phyloP scores from a whole-genome alignment of 2,888 invertebrate species.

The Melipona bicolor region DNA sequence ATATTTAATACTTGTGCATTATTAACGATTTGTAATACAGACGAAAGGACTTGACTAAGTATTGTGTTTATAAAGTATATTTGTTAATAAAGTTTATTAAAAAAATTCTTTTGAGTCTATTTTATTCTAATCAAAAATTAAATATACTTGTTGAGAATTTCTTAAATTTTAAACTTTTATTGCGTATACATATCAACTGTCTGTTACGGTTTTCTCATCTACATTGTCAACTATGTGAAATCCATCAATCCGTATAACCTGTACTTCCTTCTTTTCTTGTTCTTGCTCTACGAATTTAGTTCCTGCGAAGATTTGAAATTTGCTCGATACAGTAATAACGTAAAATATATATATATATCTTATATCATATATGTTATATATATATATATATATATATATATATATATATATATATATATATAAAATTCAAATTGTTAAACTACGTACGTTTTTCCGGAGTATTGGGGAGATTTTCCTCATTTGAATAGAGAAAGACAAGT shows the following conservation, averaged over 20 bases:
- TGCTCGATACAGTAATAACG: not conserved
- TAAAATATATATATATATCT: no score
- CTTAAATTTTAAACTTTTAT: no score
- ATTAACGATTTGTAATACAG: conserved; percentile 12
- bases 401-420: no score
- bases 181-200: no score
- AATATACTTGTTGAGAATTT: no score
- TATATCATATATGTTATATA: no score
- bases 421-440: not conserved
- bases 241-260: accelerated
- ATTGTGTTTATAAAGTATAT: conserved; percentile 18
- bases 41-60: conserved; percentile 4
- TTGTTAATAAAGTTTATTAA: conserved; percentile 30
- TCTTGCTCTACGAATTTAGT: accelerated
- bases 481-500: not conserved
- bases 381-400: not conserved
- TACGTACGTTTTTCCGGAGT: conserved; percentile 23
- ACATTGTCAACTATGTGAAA: accelerated
- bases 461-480: accelerated
- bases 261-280: accelerated
- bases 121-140: conserved; percentile 26
- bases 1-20: not conserved
- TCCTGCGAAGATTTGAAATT: not conserved
- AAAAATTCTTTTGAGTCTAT: conserved; percentile 31
- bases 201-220: not conserved